These are phyloP conservation scores for Saturnia pavonia DNA, from an alignment of 2,888 invertebrate genomes.

Conservation along the genomic window DNA sequence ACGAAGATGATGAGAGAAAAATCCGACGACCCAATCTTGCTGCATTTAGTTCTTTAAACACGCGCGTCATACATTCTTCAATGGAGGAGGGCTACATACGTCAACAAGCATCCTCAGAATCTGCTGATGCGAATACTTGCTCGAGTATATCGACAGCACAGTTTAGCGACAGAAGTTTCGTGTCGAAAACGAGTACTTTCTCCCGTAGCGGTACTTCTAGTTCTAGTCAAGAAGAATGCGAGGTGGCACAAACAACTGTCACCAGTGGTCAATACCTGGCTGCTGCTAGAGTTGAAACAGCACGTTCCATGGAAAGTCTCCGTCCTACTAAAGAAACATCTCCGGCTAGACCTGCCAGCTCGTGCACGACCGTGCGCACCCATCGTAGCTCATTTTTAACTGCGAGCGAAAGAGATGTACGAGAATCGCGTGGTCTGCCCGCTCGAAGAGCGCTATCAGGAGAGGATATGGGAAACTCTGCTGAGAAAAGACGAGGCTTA, in stretches of 20 bases:
- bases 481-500: constrained; percentile 85
- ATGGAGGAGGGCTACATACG: constrained; percentile 63
- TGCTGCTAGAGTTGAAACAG: constrained; percentile 81
- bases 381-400: constrained; percentile 84
- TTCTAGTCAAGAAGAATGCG: constrained; percentile 87
- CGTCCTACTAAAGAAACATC: constrained; percentile 80
- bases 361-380: constrained; percentile 71
- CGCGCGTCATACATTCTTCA: constrained; percentile 66
- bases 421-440: constrained; percentile 84
- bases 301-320: constrained; percentile 88
- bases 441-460: constrained; percentile 84
- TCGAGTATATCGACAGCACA: constrained; percentile 74
- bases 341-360: constrained; percentile 79
- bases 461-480: constrained; percentile 82
- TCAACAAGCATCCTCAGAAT: constrained; percentile 81
- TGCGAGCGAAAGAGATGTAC: constrained; percentile 85
- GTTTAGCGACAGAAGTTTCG: constrained; percentile 74
- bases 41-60: constrained; percentile 60
- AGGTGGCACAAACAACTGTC: constrained; percentile 75
- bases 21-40: constrained; percentile 63
- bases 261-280: constrained; percentile 80
- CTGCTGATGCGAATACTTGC: constrained; percentile 77
- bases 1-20: constrained; percentile 73
- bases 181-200: constrained; percentile 78
- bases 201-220: constrained; percentile 84